Evolutionary conservation across 92 coral and sea anemone species (phyloP).

Genomic region (Phenganax stokvisi): DNA sequence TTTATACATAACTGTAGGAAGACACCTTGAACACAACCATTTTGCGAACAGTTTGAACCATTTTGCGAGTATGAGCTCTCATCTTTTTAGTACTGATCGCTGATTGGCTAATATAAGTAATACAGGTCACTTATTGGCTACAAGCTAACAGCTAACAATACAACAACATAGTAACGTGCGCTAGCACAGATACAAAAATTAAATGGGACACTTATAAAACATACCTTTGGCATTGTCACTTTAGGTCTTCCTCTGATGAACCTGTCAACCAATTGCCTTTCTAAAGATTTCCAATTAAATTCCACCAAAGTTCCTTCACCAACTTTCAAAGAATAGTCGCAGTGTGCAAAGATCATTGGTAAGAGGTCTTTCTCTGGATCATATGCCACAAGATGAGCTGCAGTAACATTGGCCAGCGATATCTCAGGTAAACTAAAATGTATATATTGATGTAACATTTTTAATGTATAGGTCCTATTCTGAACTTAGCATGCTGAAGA

Average conservation of each 20-base stretch:
- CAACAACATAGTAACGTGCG: not conserved
- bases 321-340: conserved; percentile 73
- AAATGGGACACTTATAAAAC: not conserved
- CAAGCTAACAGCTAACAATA: too few species aligned
- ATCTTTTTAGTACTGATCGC: too few species aligned
- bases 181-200: not conserved
- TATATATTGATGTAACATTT: not conserved
- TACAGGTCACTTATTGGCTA: too few species aligned
- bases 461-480: not conserved
- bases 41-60: too few species aligned
- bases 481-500: too few species aligned
- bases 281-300: conserved; percentile 66
- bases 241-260: conserved; percentile 59
- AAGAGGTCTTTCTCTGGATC: conserved; percentile 67
- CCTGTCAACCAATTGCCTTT: conserved; percentile 73
- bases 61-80: too few species aligned
- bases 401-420: conserved; percentile 51
- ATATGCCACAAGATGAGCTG: conserved; percentile 65
- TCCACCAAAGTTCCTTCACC: conserved; percentile 77
- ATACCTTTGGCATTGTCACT: conserved; percentile 56
- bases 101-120: too few species aligned
- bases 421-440: conserved; percentile 29
- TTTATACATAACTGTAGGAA: too few species aligned
- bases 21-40: too few species aligned
- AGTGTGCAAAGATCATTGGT: conserved; percentile 67